These are phyloP conservation scores for Hyposoter didymator DNA, from an alignment of 2,888 invertebrate species.

Conservation along the genomic window DNA sequence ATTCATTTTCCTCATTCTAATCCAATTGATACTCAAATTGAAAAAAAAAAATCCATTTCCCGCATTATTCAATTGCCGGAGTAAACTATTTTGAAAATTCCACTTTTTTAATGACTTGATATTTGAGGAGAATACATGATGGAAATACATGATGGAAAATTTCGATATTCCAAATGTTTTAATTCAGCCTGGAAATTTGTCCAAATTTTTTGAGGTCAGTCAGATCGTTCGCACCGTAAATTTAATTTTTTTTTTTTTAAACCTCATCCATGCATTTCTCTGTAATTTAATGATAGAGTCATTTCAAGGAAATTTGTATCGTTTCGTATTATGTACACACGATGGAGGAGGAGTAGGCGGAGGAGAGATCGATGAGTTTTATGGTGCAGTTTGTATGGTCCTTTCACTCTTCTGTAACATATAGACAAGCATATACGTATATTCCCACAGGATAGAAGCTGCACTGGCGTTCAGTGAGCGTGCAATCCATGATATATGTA, in stretches of 20 bases:
- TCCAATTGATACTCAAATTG: background rate
- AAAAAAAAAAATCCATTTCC: background rate
- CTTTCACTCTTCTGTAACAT: slow-evolving; percentile 59
- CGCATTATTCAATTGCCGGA: too few relatives aligned
- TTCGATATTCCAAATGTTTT: background rate
- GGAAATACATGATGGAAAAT: too few relatives aligned
- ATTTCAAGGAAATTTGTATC: slow-evolving; percentile 8
- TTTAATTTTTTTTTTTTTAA: background rate
- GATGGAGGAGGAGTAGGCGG: background rate
- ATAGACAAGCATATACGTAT: slow-evolving; percentile 9
- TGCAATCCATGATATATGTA: slow-evolving; percentile 30
- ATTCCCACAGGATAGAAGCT: slow-evolving; percentile 51
- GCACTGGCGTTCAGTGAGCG: slow-evolving; percentile 13
- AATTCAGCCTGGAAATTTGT: background rate
- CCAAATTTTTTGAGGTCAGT: background rate
- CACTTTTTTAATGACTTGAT: background rate
- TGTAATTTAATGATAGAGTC: background rate
- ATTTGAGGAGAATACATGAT: background rate
- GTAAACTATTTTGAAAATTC: background rate
- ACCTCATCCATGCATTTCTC: background rate
- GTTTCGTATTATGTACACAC: background rate
- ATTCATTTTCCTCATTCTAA: background rate
- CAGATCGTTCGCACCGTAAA: background rate
- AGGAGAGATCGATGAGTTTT: slow-evolving; percentile 49
- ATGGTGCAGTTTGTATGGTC: slow-evolving; percentile 45